Conservation (phyloP, 2,888 invertebrate species). For the Tipula helvola region DNA sequence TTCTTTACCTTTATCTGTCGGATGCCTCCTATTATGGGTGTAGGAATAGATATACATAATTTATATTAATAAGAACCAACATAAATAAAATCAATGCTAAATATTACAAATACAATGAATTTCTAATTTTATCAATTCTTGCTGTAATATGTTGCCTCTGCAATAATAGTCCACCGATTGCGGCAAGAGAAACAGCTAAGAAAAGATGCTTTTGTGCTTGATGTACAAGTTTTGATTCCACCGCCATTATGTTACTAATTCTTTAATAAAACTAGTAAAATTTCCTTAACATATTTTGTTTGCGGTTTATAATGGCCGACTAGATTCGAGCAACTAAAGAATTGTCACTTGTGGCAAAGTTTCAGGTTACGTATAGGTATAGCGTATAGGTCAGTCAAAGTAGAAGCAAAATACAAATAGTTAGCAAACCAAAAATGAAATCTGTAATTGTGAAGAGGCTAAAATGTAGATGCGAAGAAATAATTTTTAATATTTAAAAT, state of each 20-base stretch:
- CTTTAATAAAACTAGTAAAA: not conserved
- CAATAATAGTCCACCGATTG: not conserved
- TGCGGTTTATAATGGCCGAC: not conserved
- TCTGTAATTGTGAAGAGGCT: too few species aligned
- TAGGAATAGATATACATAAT: not conserved
- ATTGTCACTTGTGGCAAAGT: too few species aligned
- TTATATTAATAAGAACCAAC: not conserved
- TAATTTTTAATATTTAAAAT: too few species aligned
- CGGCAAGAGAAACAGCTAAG: not conserved
- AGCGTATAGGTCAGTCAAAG: too few species aligned
- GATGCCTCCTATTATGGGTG: not conserved
- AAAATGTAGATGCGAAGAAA: too few species aligned
- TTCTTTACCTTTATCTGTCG: not conserved
- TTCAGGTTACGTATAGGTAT: too few species aligned
- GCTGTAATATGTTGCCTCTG: not conserved
- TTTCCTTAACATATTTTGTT: too few species aligned
- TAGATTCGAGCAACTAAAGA: not conserved
- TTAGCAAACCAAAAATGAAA: too few species aligned
- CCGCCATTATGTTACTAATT: not conserved
- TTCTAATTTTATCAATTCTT: not conserved
- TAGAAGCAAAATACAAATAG: too few species aligned
- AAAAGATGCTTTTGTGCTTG: not conserved
- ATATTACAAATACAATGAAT: not conserved
- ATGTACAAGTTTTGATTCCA: not conserved
- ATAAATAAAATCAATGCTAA: not conserved